A percentile compares a stretch with the other conserved stretches of the same genome.
Conservation (phyloP, 2,797 vertebrate species). For the Anolis apletophallus region DNA sequence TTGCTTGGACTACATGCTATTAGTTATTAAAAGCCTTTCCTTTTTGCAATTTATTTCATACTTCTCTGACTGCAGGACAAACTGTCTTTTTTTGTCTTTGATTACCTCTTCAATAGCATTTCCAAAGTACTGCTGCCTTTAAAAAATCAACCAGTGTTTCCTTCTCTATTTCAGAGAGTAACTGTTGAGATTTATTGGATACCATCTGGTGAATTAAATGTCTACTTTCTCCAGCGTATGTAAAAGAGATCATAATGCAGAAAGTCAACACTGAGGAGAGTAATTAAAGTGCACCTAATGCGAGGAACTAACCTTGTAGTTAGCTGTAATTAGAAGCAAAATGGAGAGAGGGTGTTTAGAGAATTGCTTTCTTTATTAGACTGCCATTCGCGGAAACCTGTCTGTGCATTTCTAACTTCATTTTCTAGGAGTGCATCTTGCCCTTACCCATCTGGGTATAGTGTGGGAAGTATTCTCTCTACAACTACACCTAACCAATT, state of each 20-base stretch:
- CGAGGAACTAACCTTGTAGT: conserved; percentile 74
- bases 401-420: conserved; percentile 68
- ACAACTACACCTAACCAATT: conserved; percentile 43
- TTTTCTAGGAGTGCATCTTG: conserved; percentile 62
- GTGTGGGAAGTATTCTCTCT: conserved; percentile 16
- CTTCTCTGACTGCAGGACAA: conserved; percentile 40
- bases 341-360: conserved; percentile 72
- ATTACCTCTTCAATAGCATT: conserved; percentile 53
- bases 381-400: conserved; percentile 66
- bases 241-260: conserved; percentile 75
- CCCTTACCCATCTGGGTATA: conserved; percentile 58
- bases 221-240: conserved; percentile 72
- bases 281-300: conserved; percentile 77
- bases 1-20: too few relatives aligned
- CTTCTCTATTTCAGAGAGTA: conserved; percentile 70
- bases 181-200: conserved; percentile 77
- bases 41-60: conserved; percentile 22
- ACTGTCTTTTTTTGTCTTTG: conserved; percentile 51
- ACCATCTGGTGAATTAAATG: conserved; percentile 81
- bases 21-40: not conserved
- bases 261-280: conserved; percentile 75
- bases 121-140: conserved; percentile 52
- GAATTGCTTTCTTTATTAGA: conserved; percentile 72
- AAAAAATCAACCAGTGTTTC: conserved; percentile 29
- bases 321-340: conserved; percentile 79